Evolutionary conservation across 2,113 vertebrate species (phyloP).

Genomic region (Chascanopsetta lugubris): DNA sequence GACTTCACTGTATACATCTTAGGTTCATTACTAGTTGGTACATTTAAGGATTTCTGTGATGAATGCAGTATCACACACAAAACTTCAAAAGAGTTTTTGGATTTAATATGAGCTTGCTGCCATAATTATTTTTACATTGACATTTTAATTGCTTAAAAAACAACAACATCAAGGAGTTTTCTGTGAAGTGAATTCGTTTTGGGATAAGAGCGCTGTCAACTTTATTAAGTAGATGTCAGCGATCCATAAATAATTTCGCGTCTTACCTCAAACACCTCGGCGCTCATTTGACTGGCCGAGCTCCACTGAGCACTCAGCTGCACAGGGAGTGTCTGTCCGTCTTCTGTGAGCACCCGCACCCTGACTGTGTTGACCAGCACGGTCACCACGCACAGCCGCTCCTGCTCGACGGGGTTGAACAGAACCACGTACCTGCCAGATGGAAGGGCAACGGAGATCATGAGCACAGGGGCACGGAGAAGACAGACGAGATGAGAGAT

Average conservation of each 20-base stretch:
- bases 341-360: conserved; percentile 87
- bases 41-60: too few relatives aligned
- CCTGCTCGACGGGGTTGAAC: conserved; percentile 93
- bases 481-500: conserved; percentile 10
- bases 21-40: too few relatives aligned
- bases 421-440: conserved; percentile 88
- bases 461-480: not conserved
- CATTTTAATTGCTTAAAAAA: not conserved
- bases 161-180: not conserved
- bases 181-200: not conserved
- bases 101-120: not conserved
- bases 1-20: too few relatives aligned
- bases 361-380: conserved; percentile 86
- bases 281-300: conserved; percentile 83
- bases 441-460: not conserved
- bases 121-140: not conserved
- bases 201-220: not conserved
- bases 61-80: too few relatives aligned
- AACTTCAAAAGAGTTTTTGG: not conserved
- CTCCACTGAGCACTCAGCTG: conserved; percentile 89
- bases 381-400: conserved; percentile 86
- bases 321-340: conserved; percentile 88
- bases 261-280: conserved; percentile 88
- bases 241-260: not conserved
- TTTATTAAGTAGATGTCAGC: not conserved